Conservation (phyloP, 2,888 invertebrate genomes). For the Heteropelma amictum region DNA sequence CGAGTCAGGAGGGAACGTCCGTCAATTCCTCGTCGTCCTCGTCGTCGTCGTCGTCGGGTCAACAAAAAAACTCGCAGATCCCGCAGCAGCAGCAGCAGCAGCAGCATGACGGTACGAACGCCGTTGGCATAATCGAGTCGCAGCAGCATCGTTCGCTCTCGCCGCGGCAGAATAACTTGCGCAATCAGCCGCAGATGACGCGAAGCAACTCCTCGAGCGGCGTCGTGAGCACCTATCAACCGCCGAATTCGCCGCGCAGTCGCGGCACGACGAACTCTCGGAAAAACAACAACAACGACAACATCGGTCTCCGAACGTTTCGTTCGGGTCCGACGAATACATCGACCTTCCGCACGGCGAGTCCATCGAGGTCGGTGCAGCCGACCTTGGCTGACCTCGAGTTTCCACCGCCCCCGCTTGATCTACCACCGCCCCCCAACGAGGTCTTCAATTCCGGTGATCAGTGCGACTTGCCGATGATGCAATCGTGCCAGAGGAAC, state of each 20-base stretch:
- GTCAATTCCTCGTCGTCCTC: slow-evolving; percentile 59
- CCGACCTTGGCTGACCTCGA: slow-evolving; percentile 90
- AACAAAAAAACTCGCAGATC: slow-evolving; percentile 51
- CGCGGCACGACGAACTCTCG: slow-evolving; percentile 64
- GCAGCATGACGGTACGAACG: slow-evolving; percentile 60
- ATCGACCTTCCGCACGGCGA: slow-evolving; percentile 80
- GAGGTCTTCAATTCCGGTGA: slow-evolving; percentile 63
- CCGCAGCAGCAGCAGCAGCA: slow-evolving; percentile 53
- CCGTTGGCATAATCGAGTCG: slow-evolving; percentile 71
- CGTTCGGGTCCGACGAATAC: slow-evolving; percentile 68
- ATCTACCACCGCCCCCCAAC: slow-evolving; percentile 84
- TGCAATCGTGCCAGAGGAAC: slow-evolving; percentile 33
- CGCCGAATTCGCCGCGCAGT: slow-evolving; percentile 82
- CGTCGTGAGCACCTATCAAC: slow-evolving; percentile 80
- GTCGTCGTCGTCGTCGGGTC: slow-evolving; percentile 48
- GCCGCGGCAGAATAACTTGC: slow-evolving; percentile 82
- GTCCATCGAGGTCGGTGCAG: slow-evolving; percentile 85
- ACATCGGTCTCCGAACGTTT: slow-evolving; percentile 77
- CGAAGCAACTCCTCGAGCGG: slow-evolving; percentile 93
- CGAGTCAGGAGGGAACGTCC: slow-evolving; percentile 74
- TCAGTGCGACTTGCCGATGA: slow-evolving; percentile 64
- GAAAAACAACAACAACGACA: slow-evolving; percentile 77
- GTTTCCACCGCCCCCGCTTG: slow-evolving; percentile 91
- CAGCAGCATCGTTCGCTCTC: slow-evolving; percentile 81
- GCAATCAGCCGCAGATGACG: slow-evolving; percentile 89